phyloP scores from a whole-genome alignment of 2,113 vertebrate species.

The Brachypteracias leptosomus region DNA sequence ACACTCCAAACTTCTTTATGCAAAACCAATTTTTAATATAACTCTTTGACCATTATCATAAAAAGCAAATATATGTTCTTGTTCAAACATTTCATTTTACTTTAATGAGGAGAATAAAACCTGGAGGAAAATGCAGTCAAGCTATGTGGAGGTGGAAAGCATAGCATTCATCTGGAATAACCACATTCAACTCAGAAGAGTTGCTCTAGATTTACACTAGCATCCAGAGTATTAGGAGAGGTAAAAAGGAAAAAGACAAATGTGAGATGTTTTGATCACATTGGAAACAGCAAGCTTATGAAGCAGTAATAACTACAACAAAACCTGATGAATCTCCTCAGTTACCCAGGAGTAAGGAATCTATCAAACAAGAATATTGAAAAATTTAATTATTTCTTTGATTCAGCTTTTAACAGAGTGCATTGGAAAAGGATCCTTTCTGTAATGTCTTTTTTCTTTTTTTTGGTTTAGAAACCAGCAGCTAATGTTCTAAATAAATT shows the following conservation, averaged over 20 bases:
- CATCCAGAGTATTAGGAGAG: not conserved
- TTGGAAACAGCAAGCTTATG: not conserved
- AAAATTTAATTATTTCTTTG: not conserved
- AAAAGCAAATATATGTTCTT: not conserved
- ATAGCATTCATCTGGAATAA: not conserved
- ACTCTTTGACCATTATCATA: not conserved
- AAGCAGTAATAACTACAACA: not conserved
- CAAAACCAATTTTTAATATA: not conserved
- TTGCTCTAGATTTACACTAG: not conserved
- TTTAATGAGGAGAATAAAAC: constrained; percentile 11
- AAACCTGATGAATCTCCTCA: not conserved
- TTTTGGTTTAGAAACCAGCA: not conserved
- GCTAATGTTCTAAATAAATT: not conserved
- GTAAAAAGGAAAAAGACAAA: not conserved
- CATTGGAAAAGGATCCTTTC: not conserved
- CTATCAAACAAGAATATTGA: not conserved
- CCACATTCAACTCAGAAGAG: not conserved
- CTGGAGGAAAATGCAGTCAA: not conserved
- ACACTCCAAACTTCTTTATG: not conserved
- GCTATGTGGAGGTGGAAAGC: not conserved
- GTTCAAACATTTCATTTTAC: not conserved
- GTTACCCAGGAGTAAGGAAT: not conserved
- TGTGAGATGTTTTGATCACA: not conserved
- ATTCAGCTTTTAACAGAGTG: not conserved
- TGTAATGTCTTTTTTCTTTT: not conserved